Evolutionary conservation across 64 coral and sea anemone species (phyloP).

Genomic region (Actinia tenebrosa): DNA sequence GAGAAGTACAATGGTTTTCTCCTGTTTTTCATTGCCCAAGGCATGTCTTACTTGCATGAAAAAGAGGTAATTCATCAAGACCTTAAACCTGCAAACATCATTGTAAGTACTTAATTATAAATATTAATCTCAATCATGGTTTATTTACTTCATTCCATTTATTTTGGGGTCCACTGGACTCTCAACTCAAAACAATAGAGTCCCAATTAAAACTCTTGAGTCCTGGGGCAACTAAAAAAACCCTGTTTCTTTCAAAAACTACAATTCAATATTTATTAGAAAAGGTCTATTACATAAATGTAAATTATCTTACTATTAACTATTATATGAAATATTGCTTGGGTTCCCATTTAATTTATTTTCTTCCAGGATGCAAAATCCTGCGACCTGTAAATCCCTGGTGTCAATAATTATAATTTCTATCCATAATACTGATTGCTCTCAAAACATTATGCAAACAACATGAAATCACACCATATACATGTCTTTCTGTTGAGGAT

Average conservation of each 20-base stretch:
- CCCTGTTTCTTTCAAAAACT: too few relatives aligned
- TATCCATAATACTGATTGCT: not conserved
- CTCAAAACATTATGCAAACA: not conserved
- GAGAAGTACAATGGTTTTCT: constrained; percentile 28
- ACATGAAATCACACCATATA: not conserved
- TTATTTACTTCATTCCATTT: not conserved
- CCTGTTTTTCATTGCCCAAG: constrained; percentile 16
- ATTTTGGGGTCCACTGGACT: too few relatives aligned
- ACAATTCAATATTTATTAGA: too few relatives aligned
- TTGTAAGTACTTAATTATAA: constrained; percentile 12
- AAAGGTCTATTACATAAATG: too few relatives aligned
- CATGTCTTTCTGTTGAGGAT: not conserved
- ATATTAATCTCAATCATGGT: not conserved
- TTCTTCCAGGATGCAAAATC: not conserved
- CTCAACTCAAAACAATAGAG: not conserved
- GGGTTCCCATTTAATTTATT: not conserved
- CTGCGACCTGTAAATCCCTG: not conserved
- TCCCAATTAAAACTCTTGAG: not conserved
- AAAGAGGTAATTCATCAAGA: constrained; percentile 40
- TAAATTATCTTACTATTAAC: too few relatives aligned
- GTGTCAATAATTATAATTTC: not conserved
- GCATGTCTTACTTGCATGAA: constrained; percentile 28
- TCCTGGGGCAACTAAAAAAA: too few relatives aligned
- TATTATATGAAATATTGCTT: too few relatives aligned
- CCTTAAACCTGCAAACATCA: constrained; percentile 41